Evolutionary conservation across 2,113 vertebrate species (phyloP), one percentile per base, ranked within the genome.

Genomic region (Mesitornis unicolor): DNA sequence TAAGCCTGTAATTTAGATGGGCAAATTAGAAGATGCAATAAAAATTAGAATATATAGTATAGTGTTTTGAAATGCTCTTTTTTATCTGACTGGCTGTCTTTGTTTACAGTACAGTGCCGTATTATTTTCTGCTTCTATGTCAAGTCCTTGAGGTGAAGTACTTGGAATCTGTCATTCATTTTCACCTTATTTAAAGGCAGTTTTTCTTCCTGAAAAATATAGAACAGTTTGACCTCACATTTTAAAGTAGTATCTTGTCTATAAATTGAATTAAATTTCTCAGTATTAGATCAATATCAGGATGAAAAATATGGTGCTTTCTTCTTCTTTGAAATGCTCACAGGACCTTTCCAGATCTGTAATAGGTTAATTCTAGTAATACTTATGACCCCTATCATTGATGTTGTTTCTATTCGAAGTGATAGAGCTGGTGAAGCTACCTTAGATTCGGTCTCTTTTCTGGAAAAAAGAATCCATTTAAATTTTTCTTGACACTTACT

Each of bases 161-260:
- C 17, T 26, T 79, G 45, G 56, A 74, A 33, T 59, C 68, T 36
- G 6, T 54, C 10, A 28, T 57, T 75, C 47, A 38, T 4, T 54
- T 54, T 84, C 61, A 25, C 5, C 9, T 71, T 47, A 50, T 67
- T 13, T 68, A 10, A 70, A 22, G 25, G 20, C 2, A 87, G 10
- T 9, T 67, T 50, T 81, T 73, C 24, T 57, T 33, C 19, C 47
- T 68, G 43, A 87, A 89, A 80, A 67, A 48, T 50, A 40, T 2
- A 10, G 3, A 63, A 22, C 20, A n/a, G 8, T 56, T 60, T 16
- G 47, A 31, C 1, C 0, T 33, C 29, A 29, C 1, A 28, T 48
- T 84, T 88, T 68, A 50, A 92, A 57, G 6, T 11, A 85, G 5
- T 43, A 38, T 14, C 1, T 75, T 63, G 8, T 9, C 20, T 38